A percentile compares a stretch with the other conserved stretches of the same genome.
Conservation (phyloP, 2,888 invertebrate genomes). For the Nymphalis c-album region DNA sequence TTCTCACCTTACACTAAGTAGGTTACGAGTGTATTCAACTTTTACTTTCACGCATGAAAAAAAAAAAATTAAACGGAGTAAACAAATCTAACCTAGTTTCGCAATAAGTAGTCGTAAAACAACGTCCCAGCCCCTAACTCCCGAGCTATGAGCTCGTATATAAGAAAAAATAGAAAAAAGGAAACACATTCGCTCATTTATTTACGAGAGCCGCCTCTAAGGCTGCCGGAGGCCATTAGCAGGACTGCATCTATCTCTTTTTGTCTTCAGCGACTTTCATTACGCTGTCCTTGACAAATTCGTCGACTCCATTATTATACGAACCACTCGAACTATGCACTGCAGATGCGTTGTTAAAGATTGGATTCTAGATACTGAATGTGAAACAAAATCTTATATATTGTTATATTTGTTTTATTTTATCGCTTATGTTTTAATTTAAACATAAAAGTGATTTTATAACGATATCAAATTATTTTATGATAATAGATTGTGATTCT, state of each 20-base stretch:
- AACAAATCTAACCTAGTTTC: constrained; percentile 47
- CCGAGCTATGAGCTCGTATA: constrained; percentile 19
- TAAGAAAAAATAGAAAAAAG: constrained; percentile 50
- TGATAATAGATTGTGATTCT: too few relatives aligned
- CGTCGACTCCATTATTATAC: constrained; percentile 52
- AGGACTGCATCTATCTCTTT: constrained; percentile 60
- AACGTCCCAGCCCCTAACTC: constrained; percentile 30
- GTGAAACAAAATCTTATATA: background rate
- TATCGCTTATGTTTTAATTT: too few relatives aligned
- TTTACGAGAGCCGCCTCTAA: constrained; percentile 65
- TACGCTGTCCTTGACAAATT: constrained; percentile 60
- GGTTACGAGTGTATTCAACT: constrained; percentile 34
- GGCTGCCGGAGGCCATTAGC: constrained; percentile 66
- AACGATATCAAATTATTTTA: too few relatives aligned
- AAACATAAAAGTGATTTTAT: too few relatives aligned
- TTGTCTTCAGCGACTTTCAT: constrained; percentile 46
- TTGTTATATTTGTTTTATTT: background rate
- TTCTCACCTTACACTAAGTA: constrained; percentile 35
- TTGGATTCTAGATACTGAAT: background rate
- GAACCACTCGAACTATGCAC: constrained; percentile 57
- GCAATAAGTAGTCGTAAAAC: constrained; percentile 41
- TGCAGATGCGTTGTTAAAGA: constrained; percentile 24
- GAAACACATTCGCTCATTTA: constrained; percentile 66
- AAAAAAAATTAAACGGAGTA: constrained; percentile 37
- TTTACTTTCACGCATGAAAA: constrained; percentile 34